Percentiles rank a stretch among this genome's conserved stretches.
These are phyloP conservation scores for Dipodomys ordii DNA, from an alignment of 2,113 vertebrate genomes.

Conservation along the genomic window DNA sequence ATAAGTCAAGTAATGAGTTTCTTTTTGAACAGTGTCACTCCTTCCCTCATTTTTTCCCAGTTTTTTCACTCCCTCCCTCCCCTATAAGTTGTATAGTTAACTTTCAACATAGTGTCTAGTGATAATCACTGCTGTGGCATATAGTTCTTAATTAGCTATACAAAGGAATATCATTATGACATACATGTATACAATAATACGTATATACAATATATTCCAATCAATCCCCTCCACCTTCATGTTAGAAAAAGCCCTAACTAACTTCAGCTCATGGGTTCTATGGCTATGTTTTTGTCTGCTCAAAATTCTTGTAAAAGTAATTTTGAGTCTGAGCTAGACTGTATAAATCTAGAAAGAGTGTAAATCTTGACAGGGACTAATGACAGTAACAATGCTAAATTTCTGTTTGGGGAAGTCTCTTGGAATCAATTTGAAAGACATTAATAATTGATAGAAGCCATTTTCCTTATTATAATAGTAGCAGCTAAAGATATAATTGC, in stretches of 20 bases:
- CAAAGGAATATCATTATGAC: no score
- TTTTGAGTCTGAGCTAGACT: neutral
- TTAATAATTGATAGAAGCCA: slow-evolving; percentile 19
- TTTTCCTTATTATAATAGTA: slow-evolving; percentile 41
- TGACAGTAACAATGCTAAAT: neutral
- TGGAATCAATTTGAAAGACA: slow-evolving; percentile 3
- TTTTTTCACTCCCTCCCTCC: no score
- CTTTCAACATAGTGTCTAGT: no score
- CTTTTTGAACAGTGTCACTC: no score
- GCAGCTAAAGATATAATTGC: slow-evolving; percentile 6
- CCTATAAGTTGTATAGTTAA: no score
- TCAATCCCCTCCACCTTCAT: neutral
- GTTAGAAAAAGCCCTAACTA: neutral
- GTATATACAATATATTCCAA: no score
- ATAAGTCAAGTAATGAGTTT: no score
- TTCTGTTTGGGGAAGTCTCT: neutral
- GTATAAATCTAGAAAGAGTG: neutral
- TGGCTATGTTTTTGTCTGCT: neutral
- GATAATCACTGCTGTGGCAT: no score
- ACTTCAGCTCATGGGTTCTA: neutral
- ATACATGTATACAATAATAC: no score
- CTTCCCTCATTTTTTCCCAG: no score
- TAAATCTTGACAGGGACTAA: slow-evolving; percentile 1
- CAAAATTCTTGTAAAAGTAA: slow-evolving; percentile 16
- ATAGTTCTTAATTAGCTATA: no score